Evolutionary conservation across 2,113 vertebrate genomes (phyloP).

Genomic region (Ceuthmochares aereus): DNA sequence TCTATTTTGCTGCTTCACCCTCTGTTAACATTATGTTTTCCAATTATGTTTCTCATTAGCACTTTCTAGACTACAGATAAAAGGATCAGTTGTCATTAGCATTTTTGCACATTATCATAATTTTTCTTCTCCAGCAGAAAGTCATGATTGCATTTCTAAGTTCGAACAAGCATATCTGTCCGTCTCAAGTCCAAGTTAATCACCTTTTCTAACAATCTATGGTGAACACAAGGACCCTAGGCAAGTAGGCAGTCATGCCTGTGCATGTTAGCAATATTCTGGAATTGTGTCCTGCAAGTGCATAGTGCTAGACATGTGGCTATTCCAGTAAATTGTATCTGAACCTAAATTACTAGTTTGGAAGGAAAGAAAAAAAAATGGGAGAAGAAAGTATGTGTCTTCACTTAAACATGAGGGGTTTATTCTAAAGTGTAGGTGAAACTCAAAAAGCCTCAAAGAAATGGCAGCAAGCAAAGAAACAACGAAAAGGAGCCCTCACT

Average conservation of each 20-base stretch:
- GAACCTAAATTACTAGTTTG: not conserved
- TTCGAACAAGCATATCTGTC: not conserved
- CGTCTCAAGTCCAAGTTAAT: rapidly evolving
- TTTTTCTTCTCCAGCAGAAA: not conserved
- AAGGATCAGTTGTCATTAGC: not conserved
- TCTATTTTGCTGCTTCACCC: not conserved
- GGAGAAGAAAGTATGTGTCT: not conserved
- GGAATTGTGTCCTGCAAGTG: not conserved
- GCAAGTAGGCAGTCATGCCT: no score
- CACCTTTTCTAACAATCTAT: not conserved
- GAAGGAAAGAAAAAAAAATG: not conserved
- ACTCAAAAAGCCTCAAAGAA: not conserved
- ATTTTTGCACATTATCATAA: not conserved
- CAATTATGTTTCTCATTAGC: not conserved
- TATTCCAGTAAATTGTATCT: not conserved
- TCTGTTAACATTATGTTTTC: not conserved
- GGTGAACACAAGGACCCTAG: no score
- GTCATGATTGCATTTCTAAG: not conserved
- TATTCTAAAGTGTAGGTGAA: not conserved
- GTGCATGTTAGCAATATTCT: no score
- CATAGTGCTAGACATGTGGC: rapidly evolving
- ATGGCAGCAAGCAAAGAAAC: not conserved
- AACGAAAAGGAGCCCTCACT: not conserved
- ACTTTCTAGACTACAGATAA: not conserved
- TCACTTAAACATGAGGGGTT: rapidly evolving